A percentile compares a stretch with the other conserved stretches of the same genome.
These are phyloP conservation scores for Orcinus orca DNA, from an alignment of 2,113 vertebrate genomes.

Conservation along the genomic window DNA sequence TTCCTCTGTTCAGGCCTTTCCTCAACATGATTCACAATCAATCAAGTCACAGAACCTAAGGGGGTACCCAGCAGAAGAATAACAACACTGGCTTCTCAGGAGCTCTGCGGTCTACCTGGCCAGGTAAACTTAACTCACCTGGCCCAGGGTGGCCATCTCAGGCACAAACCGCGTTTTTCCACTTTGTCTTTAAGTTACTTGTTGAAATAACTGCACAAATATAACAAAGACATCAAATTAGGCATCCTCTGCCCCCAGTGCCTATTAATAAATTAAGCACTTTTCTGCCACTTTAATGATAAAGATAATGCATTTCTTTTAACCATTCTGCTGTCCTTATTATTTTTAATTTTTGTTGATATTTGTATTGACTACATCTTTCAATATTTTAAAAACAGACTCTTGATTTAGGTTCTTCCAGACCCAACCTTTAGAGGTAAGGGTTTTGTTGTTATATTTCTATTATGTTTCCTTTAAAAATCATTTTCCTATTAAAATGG, in stretches of 20 bases:
- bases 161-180: background rate
- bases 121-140: background rate
- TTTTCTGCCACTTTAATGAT: background rate
- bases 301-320: background rate
- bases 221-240: background rate
- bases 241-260: background rate
- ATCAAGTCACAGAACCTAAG: background rate
- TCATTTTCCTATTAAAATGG: background rate
- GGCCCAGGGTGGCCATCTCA: background rate
- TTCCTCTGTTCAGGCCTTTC: background rate
- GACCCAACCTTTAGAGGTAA: background rate
- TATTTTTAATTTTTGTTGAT: background rate
- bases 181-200: background rate
- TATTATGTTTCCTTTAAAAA: slow-evolving; percentile 30
- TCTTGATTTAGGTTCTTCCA: background rate
- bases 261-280: background rate
- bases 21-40: background rate
- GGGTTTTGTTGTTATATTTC: background rate
- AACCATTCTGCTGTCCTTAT: background rate
- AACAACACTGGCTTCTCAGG: background rate
- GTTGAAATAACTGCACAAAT: background rate
- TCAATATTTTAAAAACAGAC: background rate
- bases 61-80: background rate
- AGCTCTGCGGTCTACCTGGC: background rate
- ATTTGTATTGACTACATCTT: background rate